These are phyloP conservation scores for Rostratula benghalensis DNA, from an alignment of 2,113 vertebrate genomes.

Conservation along the genomic window DNA sequence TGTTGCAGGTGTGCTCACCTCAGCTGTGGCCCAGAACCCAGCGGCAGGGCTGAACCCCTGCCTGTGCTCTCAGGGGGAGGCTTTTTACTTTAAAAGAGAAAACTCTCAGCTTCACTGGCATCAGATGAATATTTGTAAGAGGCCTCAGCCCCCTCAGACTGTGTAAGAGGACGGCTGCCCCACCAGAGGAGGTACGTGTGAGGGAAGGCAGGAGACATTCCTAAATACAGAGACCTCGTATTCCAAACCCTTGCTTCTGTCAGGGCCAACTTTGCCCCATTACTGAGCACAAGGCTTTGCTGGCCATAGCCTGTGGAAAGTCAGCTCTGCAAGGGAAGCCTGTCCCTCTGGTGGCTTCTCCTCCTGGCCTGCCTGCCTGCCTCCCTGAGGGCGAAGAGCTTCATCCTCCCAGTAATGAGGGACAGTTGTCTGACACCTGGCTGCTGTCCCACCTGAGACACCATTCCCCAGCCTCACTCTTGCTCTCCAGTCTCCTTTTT, in stretches of 20 bases:
- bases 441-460: neutral
- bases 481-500: neutral
- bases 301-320: neutral
- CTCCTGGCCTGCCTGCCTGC: rapidly evolving
- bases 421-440: neutral
- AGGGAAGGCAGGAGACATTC: neutral
- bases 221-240: rapidly evolving
- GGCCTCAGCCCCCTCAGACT: neutral
- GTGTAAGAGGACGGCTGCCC: rapidly evolving
- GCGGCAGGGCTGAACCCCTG: rapidly evolving
- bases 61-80: neutral
- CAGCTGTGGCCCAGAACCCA: neutral
- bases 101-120: rapidly evolving
- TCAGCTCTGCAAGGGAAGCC: neutral
- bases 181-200: rapidly evolving
- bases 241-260: rapidly evolving
- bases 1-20: rapidly evolving
- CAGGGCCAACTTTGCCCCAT: neutral
- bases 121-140: neutral
- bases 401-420: neutral
- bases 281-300: rapidly evolving
- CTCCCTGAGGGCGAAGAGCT: neutral
- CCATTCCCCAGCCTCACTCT: neutral
- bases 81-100: neutral
- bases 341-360: rapidly evolving